A percentile compares a stretch with the other conserved stretches of the same genome.
These are phyloP conservation scores for Halcyon senegalensis DNA, from an alignment of 2,113 vertebrate genomes.

Conservation along the genomic window DNA sequence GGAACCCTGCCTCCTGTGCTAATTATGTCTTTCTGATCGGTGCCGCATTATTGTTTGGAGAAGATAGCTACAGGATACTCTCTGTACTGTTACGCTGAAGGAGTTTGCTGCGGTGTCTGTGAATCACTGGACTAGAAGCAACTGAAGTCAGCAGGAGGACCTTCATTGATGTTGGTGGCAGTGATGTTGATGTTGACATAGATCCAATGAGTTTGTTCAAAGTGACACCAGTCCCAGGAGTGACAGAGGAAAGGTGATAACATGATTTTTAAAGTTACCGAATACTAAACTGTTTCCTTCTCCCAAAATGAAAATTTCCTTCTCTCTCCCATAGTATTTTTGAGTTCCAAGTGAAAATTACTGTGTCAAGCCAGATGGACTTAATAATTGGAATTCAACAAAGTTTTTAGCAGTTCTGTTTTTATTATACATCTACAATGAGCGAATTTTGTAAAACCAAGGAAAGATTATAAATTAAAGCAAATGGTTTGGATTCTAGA, in stretches of 20 bases:
- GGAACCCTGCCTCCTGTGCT: background rate
- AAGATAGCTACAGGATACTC: background rate
- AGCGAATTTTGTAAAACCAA: background rate
- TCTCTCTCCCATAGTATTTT: background rate
- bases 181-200: background rate
- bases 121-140: background rate
- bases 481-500: background rate
- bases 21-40: background rate
- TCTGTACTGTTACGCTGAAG: background rate
- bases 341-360: constrained; percentile 6
- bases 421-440: background rate
- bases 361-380: background rate
- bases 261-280: background rate
- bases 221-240: background rate
- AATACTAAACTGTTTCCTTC: background rate
- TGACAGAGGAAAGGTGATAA: background rate
- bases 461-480: background rate
- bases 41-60: background rate
- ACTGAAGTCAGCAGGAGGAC: background rate
- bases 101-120: background rate
- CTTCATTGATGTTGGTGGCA: background rate
- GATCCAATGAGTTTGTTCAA: background rate
- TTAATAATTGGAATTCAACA: background rate
- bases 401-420: background rate
- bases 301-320: background rate